phyloP scores from a whole-genome alignment of 2,888 invertebrate species.

The Saturnia pavonia region DNA sequence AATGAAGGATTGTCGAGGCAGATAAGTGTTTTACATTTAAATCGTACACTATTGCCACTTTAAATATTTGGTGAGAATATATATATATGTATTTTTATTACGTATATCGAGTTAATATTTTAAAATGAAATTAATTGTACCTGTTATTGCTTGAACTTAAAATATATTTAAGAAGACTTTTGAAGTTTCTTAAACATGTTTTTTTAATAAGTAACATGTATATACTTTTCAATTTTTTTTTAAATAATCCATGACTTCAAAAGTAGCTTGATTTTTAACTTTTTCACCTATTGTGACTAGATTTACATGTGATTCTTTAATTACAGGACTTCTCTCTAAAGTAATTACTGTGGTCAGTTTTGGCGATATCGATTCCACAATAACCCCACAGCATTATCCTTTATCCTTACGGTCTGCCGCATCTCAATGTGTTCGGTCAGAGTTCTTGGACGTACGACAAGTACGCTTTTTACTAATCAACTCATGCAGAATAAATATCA shows the following conservation, averaged over 20 bases:
- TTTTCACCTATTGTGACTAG: not conserved
- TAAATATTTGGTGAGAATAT: constrained; percentile 42
- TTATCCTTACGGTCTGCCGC: constrained; percentile 70
- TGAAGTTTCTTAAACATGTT: not conserved
- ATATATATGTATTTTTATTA: constrained; percentile 8
- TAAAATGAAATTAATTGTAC: not conserved
- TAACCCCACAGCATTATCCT: constrained; percentile 69
- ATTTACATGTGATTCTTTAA: not conserved
- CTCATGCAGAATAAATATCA: constrained; percentile 70
- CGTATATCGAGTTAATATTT: not conserved
- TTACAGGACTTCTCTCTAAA: constrained; percentile 23
- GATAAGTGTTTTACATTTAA: constrained; percentile 53
- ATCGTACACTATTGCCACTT: constrained; percentile 44
- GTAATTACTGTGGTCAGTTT: constrained; percentile 30
- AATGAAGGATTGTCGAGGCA: constrained; percentile 72
- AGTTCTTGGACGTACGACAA: constrained; percentile 61
- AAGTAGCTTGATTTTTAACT: not conserved
- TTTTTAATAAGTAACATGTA: too few relatives aligned
- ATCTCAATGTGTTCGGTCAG: constrained; percentile 67
- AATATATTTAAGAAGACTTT: not conserved
- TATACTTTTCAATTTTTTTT: too few relatives aligned
- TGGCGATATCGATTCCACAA: constrained; percentile 49
- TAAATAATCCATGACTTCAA: not conserved
- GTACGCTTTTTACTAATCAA: constrained; percentile 60
- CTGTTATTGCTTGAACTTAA: not conserved